A percentile compares a stretch with the other conserved stretches of the same genome.
Evolutionary conservation across 2,113 vertebrate species (phyloP).

Genomic region (Clinocottus analis): DNA sequence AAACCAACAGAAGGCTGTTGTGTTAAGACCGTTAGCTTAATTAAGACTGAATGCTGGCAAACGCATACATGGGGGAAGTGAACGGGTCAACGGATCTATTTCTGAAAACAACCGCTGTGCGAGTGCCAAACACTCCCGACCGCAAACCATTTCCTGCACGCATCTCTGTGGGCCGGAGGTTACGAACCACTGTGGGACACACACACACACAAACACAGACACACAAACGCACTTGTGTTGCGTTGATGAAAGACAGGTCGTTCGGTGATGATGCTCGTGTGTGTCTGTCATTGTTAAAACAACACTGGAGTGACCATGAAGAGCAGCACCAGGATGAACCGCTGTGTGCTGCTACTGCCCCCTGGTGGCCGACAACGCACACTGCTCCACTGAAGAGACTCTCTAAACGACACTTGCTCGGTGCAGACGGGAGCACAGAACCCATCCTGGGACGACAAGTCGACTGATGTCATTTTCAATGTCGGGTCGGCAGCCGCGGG

Average conservation of each 20-base stretch:
- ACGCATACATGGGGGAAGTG: not conserved
- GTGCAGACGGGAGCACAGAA: constrained; percentile 22
- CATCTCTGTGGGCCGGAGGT: not conserved
- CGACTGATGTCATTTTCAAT: constrained; percentile 33
- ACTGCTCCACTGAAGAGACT: not conserved
- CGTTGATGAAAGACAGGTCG: not conserved
- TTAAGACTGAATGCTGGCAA: not conserved
- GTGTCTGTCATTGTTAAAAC: not conserved
- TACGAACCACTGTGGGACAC: no score
- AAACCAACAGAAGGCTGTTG: not conserved
- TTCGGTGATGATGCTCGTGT: constrained; percentile 1
- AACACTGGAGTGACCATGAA: constrained; percentile 10
- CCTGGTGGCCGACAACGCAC: constrained; percentile 37
- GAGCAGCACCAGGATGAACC: not conserved
- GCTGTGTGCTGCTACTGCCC: constrained; percentile 63
- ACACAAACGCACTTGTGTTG: constrained; percentile 4
- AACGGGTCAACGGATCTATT: not conserved
- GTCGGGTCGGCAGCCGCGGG: not conserved
- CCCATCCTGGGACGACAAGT: not conserved
- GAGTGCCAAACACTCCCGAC: not conserved
- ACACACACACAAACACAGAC: no score
- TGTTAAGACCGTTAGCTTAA: not conserved
- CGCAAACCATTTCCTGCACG: not conserved
- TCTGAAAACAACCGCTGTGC: not conserved
- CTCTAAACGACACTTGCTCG: not conserved